Conservation (phyloP, 2,888 invertebrate species). For the Clanis bilineata region DNA sequence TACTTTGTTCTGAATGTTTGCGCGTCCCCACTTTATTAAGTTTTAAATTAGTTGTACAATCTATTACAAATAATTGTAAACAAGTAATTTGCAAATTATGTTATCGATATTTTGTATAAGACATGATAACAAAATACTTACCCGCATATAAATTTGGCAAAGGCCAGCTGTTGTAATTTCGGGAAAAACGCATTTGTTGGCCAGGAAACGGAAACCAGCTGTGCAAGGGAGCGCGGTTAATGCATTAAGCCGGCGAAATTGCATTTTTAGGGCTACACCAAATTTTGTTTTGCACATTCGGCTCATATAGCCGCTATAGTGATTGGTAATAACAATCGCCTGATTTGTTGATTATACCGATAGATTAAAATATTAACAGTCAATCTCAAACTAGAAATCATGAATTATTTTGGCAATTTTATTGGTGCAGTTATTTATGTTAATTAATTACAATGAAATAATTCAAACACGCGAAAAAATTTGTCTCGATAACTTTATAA, state of each 20-base stretch:
- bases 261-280: constrained; percentile 76
- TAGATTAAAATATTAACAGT: too few species aligned
- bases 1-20: too few species aligned
- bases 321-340: too few species aligned
- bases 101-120: not conserved
- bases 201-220: constrained; percentile 79
- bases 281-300: constrained; percentile 36
- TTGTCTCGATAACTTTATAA: too few species aligned
- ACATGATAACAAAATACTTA: not conserved
- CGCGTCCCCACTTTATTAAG: too few species aligned
- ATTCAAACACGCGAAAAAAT: too few species aligned
- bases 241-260: constrained; percentile 70
- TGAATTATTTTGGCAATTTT: too few species aligned
- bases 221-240: constrained; percentile 68
- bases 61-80: not conserved
- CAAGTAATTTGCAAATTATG: too few species aligned
- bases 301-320: not conserved
- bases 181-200: constrained; percentile 70
- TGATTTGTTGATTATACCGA: too few species aligned
- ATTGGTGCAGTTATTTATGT: too few species aligned
- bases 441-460: too few species aligned
- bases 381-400: too few species aligned
- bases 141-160: constrained; percentile 37
- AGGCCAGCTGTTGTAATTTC: constrained; percentile 61
- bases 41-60: not conserved